Conservation (phyloP, 2,113 vertebrate species). For the Hippolais icterina region DNA sequence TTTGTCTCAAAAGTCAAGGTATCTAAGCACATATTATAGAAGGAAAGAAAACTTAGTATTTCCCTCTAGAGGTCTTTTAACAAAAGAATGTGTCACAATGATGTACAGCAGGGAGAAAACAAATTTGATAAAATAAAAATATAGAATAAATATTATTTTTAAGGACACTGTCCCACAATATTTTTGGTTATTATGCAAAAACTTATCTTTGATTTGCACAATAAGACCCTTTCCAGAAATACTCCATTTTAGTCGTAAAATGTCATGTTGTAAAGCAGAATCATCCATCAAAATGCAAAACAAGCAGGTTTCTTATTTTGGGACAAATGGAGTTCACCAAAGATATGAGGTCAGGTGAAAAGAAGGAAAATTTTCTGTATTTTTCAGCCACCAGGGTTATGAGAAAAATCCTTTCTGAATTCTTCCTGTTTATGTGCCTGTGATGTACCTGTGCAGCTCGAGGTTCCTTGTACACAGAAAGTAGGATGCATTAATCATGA, state of each 20-base stretch:
- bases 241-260: neutral
- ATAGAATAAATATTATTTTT: neutral
- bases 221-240: neutral
- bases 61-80: neutral
- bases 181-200: neutral
- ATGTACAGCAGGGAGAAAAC: neutral
- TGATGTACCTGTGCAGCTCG: neutral
- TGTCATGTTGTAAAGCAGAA: neutral
- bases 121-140: neutral
- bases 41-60: neutral
- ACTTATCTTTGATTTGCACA: neutral
- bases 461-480: neutral
- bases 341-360: neutral
- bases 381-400: neutral
- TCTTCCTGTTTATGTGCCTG: neutral
- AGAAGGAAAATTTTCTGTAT: neutral
- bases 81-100: neutral
- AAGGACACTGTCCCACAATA: neutral
- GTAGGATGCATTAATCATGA: conserved; percentile 29
- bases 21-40: neutral
- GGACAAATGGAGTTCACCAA: neutral
- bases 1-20: neutral
- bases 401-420: neutral
- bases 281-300: conserved; percentile 5
- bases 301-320: neutral